A percentile compares a stretch with the other conserved stretches of the same genome.
phyloP scores from a whole-genome alignment of 2,113 vertebrate genomes.

The Platichthys stellatus region DNA sequence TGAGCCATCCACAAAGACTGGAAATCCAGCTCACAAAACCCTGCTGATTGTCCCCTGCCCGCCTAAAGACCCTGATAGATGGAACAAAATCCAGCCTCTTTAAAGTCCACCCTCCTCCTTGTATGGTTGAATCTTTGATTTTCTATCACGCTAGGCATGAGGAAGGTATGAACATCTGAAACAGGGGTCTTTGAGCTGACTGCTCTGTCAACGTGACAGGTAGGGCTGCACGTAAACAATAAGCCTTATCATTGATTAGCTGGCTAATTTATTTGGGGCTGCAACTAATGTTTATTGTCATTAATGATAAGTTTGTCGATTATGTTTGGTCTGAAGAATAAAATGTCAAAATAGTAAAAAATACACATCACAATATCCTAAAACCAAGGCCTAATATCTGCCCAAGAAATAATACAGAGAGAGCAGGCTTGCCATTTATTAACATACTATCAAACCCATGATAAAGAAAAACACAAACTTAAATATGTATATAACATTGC shows the following conservation, averaged over 20 bases:
- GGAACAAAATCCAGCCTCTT: neutral
- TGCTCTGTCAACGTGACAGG: neutral
- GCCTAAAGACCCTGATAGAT: conserved; percentile 20
- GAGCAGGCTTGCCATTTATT: neutral
- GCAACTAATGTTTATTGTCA: neutral
- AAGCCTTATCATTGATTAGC: neutral
- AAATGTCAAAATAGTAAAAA: neutral
- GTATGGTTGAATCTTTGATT: conserved; percentile 52
- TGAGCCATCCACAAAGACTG: conserved; percentile 56
- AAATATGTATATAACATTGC: no score
- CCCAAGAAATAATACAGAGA: neutral
- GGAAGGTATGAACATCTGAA: conserved; percentile 9
- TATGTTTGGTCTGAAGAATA: neutral
- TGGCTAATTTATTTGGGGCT: neutral
- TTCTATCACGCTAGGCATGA: conserved; percentile 7
- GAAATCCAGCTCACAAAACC: conserved; percentile 51
- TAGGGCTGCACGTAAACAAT: neutral
- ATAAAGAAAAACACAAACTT: no score
- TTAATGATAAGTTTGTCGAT: neutral
- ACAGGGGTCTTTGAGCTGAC: neutral
- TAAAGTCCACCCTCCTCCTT: conserved; percentile 47
- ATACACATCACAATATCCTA: neutral
- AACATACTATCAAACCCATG: no score
- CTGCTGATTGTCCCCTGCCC: conserved; percentile 57
- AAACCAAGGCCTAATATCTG: neutral